Evolutionary conservation across 2,113 vertebrate species (phyloP).

Genomic region (Neotoma lepida): DNA sequence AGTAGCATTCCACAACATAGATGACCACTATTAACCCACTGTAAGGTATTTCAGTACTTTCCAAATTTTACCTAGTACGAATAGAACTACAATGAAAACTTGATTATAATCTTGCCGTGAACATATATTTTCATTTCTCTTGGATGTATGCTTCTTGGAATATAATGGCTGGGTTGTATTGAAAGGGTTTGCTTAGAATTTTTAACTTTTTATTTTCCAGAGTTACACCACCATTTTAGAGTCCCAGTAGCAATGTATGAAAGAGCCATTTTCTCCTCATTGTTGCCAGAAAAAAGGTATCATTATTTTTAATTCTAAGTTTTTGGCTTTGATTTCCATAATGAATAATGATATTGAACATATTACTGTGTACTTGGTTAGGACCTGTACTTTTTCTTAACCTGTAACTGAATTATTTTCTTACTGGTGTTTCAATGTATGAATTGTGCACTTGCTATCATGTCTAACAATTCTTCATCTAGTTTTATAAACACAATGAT

Average conservation of each 20-base stretch:
- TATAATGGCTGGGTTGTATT: background rate
- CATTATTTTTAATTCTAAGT: constrained; percentile 39
- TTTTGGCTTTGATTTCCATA: constrained; percentile 43
- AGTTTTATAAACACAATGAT: background rate
- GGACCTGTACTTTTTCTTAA: background rate
- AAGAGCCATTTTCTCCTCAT: constrained; percentile 14
- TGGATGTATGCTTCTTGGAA: background rate
- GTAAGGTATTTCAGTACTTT: constrained; percentile 40
- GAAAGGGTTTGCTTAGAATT: constrained; percentile 8
- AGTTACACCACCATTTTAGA: background rate
- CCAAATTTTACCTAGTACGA: constrained; percentile 28
- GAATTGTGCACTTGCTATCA: background rate
- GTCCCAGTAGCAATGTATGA: constrained; percentile 2
- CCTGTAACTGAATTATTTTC: background rate
- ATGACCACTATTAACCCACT: background rate
- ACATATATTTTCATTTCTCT: constrained; percentile 24
- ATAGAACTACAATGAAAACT: constrained; percentile 49
- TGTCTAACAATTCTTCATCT: constrained; percentile 13
- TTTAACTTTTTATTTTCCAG: constrained; percentile 44
- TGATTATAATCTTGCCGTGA: constrained; percentile 29
- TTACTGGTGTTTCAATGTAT: background rate
- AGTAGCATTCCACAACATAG: background rate
- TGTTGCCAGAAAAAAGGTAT: constrained; percentile 31
- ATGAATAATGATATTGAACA: constrained; percentile 18
- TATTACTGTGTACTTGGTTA: constrained; percentile 18